Evolutionary conservation across 2,888 invertebrate genomes (phyloP), one percentile per base, ranked within the genome.

Genomic region (Stenolophus ochropezus): DNA sequence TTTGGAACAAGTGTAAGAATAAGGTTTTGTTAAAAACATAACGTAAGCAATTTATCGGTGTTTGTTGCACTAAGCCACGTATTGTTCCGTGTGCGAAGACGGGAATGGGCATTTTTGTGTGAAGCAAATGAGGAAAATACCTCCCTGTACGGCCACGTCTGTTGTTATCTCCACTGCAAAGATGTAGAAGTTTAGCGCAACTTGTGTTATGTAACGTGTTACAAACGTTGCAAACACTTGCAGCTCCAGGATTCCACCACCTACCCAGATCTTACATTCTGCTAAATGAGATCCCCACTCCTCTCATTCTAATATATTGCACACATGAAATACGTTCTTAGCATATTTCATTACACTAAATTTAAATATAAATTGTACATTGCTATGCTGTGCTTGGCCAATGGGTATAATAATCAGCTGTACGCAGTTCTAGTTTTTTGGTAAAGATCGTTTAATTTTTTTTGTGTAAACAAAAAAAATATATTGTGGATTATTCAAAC

Each of bases 161-260:
- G 18, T 18, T 18, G 53, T 53, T 74, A 74, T 74, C 74, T 74
- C 53, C 53, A 25, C 51, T 74, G 25, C 53, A 74, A 53, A 74
- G 53, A 74, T 74, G 49, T 51, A 74, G 27, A 74, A 74, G 49
- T 74, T 74, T 53, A 74, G 51, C 27, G 53, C 49, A 74, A 74
- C 74, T 73, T 14, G 20, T 49, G 42, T 74, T 74, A 21, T 53
- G 21, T 25, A 51, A 53, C 74, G 74, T 69, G 65, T 69, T 69
- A 69, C 33, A 69, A 27, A 25, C 14, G 25, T 8, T 16, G 21
- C 25, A 23, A 27, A 61, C 61, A 61, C n/a, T 61, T 27, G 27
- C 61, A 25, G 5, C 8, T 61, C 33, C 16, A 69, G 42, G 27
- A 61, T 33, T 33, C 18, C 23, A 61, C 61, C 61, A 25, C 23